Conservation (phyloP, 2,888 invertebrate genomes). For the Allacma fusca region DNA sequence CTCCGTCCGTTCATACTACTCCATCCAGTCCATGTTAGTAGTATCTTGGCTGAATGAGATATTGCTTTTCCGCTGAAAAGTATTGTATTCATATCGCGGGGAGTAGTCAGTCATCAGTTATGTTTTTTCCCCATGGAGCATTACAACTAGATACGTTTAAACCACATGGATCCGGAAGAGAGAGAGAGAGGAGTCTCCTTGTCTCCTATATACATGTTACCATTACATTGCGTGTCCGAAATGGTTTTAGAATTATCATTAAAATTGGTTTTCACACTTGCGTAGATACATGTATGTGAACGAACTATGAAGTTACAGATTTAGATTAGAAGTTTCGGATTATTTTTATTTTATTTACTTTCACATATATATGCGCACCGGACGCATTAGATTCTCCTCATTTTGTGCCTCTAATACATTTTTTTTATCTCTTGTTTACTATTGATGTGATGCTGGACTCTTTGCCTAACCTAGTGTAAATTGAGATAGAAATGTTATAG, state of each 20-base stretch:
- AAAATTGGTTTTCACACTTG: background rate
- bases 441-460: background rate
- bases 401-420: background rate
- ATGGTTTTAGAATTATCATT: slow-evolving; percentile 2
- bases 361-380: too few relatives aligned
- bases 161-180: too few relatives aligned
- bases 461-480: background rate
- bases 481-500: background rate
- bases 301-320: background rate
- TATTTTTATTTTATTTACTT: background rate
- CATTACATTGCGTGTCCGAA: background rate
- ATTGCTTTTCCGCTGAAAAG: too few relatives aligned
- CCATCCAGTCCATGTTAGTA: too few relatives aligned
- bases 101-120: too few relatives aligned
- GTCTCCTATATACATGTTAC: background rate
- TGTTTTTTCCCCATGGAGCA: too few relatives aligned
- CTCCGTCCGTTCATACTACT: too few relatives aligned
- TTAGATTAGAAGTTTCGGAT: slow-evolving; percentile 9
- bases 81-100: too few relatives aligned
- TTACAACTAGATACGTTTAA: too few relatives aligned
- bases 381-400: background rate
- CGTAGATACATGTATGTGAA: background rate
- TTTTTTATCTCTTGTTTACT: slow-evolving; percentile 7
- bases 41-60: too few relatives aligned
- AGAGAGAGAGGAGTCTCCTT: too few relatives aligned